Evolutionary conservation across 92 coral and sea anemone species (phyloP), one percentile per base, ranked within the genome.

Genomic region (Chrysogorgia sp.): DNA sequence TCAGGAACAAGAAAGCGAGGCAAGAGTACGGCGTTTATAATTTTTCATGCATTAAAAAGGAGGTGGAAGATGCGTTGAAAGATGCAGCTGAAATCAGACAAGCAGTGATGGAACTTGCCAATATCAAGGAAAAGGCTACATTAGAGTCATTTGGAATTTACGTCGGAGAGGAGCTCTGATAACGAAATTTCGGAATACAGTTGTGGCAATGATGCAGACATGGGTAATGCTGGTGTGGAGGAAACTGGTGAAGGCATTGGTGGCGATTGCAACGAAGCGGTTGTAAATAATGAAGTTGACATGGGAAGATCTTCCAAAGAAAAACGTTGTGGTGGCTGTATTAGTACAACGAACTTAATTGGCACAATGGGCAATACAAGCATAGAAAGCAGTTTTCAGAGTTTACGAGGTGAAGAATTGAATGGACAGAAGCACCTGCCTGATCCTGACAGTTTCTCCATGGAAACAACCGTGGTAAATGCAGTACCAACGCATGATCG

Each of bases 131-230:
- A 30, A 74, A 60, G 58, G 72, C 90, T 52, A 70, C 85, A 22
- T 41, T 85, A 65, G 29, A 58, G 31, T 84, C 76, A 80, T 75
- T 80, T 49, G 89, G 89, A 6, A 82, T 71, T 43, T 80, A 34
- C 23, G 65, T 84, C 24, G 78, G 79, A 57, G 62, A 71, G 49
- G 85, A 64, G 65, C 34, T 68, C 77, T 32, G 71, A 69, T 29
- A 8, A 62, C 40, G 37, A 64, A 30, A 23, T 50, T 5, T 49
- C 75, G 49, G 63, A 53, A 19, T 40, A 47, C 40, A 40, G 58
- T 37, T 30, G 69, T 33, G 77, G 58, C 30, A 50, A 29, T 60
- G 29, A 14, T 34, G 72, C 77, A 48, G 85, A 85, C 31, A 29
- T 58, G 29, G 58, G 28, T 9, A 56, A 24, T 41, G 40, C 65